phyloP scores from a whole-genome alignment of 2,113 vertebrate genomes.

The Myotis yumanensis region DNA sequence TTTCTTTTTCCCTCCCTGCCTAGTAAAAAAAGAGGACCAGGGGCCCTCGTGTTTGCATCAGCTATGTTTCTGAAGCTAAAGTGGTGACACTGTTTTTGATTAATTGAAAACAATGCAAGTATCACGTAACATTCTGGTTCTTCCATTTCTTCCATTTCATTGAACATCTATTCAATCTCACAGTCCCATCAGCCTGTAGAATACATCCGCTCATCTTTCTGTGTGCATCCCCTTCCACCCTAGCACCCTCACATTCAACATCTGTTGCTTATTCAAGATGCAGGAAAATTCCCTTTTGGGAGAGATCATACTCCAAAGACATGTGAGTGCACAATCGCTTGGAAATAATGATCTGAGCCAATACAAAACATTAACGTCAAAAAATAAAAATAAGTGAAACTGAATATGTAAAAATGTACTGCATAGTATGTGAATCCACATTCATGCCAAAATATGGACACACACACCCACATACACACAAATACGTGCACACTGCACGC shows the following conservation, averaged over 20 bases:
- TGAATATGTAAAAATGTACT: neutral
- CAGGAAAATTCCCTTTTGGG: constrained; percentile 22
- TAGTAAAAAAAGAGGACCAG: neutral
- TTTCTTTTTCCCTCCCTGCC: neutral
- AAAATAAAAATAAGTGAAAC: constrained; percentile 36
- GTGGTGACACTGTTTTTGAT: neutral
- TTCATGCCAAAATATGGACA: neutral
- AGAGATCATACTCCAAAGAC: constrained; percentile 49
- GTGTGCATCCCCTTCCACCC: neutral
- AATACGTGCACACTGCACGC: neutral
- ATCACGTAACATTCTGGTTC: constrained; percentile 50
- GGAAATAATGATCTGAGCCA: constrained; percentile 8
- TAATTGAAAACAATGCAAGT: constrained; percentile 32
- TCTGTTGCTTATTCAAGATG: constrained; percentile 59
- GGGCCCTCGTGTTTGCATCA: neutral
- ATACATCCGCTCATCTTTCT: constrained; percentile 63
- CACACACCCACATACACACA: neutral
- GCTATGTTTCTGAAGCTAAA: neutral
- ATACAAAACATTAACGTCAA: constrained; percentile 29
- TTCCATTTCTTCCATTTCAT: constrained; percentile 58
- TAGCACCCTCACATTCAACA: constrained; percentile 26
- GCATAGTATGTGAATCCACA: neutral
- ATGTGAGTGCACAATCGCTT: neutral
- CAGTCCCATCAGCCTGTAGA: constrained; percentile 43
- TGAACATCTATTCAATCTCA: constrained; percentile 54